Evolutionary conservation across 2,888 invertebrate genomes (phyloP).

Genomic region (Eristalis arbustorum): DNA sequence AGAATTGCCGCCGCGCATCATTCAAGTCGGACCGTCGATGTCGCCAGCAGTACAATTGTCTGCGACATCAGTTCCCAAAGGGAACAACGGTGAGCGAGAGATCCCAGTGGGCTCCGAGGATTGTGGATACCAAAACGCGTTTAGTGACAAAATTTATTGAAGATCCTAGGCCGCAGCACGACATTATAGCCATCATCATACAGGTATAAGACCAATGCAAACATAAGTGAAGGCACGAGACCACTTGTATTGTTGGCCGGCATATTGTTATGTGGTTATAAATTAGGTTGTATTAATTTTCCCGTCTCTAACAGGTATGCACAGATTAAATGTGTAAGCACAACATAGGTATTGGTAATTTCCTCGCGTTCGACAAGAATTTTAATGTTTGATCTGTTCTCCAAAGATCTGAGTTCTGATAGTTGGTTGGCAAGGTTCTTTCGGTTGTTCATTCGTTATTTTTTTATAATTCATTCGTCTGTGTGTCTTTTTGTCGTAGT

Average conservation of each 20-base stretch:
- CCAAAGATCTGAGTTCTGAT: conserved; percentile 44
- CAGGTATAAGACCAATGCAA: conserved; percentile 44
- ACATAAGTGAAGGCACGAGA: conserved; percentile 57
- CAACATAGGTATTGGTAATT: conserved; percentile 61
- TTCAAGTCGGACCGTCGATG: conserved; percentile 6
- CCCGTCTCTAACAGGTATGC: conserved; percentile 54
- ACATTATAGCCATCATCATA: conserved; percentile 54
- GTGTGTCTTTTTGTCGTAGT: conserved; percentile 60
- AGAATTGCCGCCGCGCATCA: conserved; percentile 48
- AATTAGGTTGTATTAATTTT: conserved; percentile 61
- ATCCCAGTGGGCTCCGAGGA: conserved; percentile 9
- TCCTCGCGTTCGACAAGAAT: conserved; percentile 62
- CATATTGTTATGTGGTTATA: conserved; percentile 63
- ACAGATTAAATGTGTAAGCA: conserved; percentile 60
- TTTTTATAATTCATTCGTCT: conserved; percentile 60
- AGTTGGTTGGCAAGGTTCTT: conserved; percentile 37
- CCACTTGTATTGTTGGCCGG: conserved; percentile 59
- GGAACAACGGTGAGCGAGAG: conserved; percentile 6
- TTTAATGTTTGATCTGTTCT: conserved; percentile 58
- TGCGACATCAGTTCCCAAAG: conserved; percentile 11
- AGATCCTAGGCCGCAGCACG: conserved; percentile 55
- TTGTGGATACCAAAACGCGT: conserved; percentile 38
- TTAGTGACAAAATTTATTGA: conserved; percentile 62
- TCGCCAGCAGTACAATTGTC: conserved; percentile 48
- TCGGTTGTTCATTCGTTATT: conserved; percentile 7